Base-by-base conservation (phyloP, 2,113 vertebrate genomes). In the Piaya cayana region DNA sequence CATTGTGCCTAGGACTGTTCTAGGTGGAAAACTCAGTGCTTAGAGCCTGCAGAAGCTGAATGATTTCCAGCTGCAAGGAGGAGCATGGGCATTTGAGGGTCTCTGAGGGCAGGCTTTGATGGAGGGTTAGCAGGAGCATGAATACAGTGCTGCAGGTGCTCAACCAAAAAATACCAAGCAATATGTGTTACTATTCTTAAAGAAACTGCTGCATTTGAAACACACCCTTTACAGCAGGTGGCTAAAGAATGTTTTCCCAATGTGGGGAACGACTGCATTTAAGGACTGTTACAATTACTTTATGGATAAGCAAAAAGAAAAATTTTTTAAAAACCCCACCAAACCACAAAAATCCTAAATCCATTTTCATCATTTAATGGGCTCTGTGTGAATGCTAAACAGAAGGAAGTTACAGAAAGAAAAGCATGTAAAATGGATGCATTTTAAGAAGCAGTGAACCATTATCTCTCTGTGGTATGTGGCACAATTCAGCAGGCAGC, bases 381-480 rank as follows among this genome's bases (percentile, higher is more conserved):
- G 45, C 59, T 78, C 55, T 39, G 59, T 17, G 71, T 20, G 88
- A 63, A n/a, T 43, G 27, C 59, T 52, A 30, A 67, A 34, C 22
- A 87, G 77, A 62, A 88, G 64, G 76, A 58, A 88, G 53, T 27
- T 21, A 39, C 12, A 13, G 50, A 69, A 29, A 43, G 23, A 30
- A 27, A 17, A 65, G 50, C 55, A 5, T 14, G 23, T 20, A 49
- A 21, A 27, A 27, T 4, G 47, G 71, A 36, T n/a, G 23, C 53
- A 15, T 16, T 29, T 11, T 1, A 21, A 62, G 53, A 52, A 52
- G 67, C 55, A 53, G 9, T 4, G 37, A 75, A 32, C 43, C 39
- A 1, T 62, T 68, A 26, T 6, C 23, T n/a, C 34, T 22, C 42
- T 2, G 1, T 7, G 15, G 39, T 3, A 19, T 0, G 6, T 2